Base-by-base conservation (phyloP, 2,797 vertebrate genomes). In the Pseudotriccus pelzelni region DNA sequence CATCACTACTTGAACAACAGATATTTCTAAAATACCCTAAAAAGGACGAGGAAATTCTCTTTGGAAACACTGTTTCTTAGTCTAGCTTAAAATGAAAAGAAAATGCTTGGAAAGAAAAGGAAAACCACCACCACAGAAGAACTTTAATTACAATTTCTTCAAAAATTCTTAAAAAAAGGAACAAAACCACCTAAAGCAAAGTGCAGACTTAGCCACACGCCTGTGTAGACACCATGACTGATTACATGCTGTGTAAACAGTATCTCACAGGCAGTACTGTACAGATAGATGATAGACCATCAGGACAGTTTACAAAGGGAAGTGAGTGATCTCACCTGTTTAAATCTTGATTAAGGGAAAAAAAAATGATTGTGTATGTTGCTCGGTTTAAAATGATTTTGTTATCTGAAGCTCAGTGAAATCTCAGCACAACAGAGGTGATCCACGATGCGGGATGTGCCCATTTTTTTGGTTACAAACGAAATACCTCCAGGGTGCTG, bases 241-340 rank as follows among this genome's bases (percentile, higher is more conserved):
- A 91, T 76, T 74, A 70, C 58, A 66, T 22, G 39, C 62, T 79
- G 59, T 9, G 32, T 70, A 82, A 93, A 93, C 7, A 14, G 27
- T 14, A 10, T 84, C 68, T 80, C 70, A 18, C 75, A 93, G 73
- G 14, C 78, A 93, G 69, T 50, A 16, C 32, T 46, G 41, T 37
- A 36, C 4, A 84, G 93, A 68, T 44, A 86, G 92, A 66, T 47
- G 83, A 78, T 41, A 93, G 47, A 89, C 37, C 76, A 37, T 93
- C 47, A 90, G 88, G 81, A 78, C 32, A 78, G 73, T 82, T 96
- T 84, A 88, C 64, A 93, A 75, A 78, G 52, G 67, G 63, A 82
- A 95, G 52, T 0, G 5, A 89, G 53, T 47, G 85, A 93, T 92
- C 73, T 81, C 64, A 67, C 13, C 34, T 83, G 87, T 96, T 62